phyloP scores from a whole-genome alignment of 1,140 invertebrate species.

The Metopolophium dirhodum region DNA sequence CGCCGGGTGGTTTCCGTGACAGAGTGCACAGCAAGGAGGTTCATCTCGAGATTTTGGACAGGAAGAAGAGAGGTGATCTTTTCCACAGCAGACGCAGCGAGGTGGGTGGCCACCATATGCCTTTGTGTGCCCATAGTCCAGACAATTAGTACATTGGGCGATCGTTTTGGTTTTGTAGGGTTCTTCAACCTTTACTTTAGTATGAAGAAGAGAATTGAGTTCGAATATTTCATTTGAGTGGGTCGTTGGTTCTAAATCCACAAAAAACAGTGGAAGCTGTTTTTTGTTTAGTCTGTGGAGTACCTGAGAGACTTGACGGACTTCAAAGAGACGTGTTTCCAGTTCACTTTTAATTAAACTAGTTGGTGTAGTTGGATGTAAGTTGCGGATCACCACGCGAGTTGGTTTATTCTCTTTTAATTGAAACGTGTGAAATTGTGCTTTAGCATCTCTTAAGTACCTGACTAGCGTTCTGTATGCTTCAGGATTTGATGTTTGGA shows the following conservation, averaged over 20 bases:
- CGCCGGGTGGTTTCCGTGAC: conserved; percentile 10
- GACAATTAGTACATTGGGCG: no score
- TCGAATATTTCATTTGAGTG: conserved; percentile 63
- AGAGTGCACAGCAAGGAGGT: conserved; percentile 31
- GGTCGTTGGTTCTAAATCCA: conserved; percentile 61
- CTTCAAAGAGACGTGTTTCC: no score
- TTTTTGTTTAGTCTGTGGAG: conserved; percentile 59
- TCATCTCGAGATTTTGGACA: conserved; percentile 32
- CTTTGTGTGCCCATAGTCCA: no score
- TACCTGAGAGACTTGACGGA: no score
- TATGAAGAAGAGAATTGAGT: conserved; percentile 60
- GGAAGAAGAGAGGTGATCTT: not conserved
- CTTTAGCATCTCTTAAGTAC: not conserved
- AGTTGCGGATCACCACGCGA: no score
- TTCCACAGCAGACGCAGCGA: conserved; percentile 62
- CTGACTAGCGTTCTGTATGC: not conserved
- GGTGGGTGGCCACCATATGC: conserved; percentile 37
- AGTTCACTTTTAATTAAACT: no score
- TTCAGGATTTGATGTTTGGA: not conserved
- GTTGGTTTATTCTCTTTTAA: not conserved
- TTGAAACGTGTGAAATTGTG: not conserved
- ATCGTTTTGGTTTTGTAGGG: no score
- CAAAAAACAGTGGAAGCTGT: conserved; percentile 62
- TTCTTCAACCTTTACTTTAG: conserved; percentile 61
- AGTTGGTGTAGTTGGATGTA: no score